Evolutionary conservation across 2,113 vertebrate genomes (phyloP), one percentile per base, ranked within the genome.

Genomic region (Centropristis striata): DNA sequence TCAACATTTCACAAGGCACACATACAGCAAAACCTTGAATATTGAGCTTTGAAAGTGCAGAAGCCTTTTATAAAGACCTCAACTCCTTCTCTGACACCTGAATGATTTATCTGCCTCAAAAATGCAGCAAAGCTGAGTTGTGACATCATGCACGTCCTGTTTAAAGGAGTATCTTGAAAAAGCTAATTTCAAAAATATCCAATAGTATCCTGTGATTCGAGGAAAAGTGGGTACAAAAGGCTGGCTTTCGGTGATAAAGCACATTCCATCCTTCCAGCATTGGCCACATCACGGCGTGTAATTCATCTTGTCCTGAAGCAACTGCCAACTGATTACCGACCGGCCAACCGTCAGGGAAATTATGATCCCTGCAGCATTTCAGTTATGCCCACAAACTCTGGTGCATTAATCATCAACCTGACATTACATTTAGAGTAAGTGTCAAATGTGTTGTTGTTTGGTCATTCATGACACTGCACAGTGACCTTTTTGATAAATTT

Each of bases 301-400:
- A 79, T 51, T 78, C 13, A 71, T 72, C 36, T 37, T 16, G 10
- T 10, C 47, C 37, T 15, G 25, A n/a, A 65, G 23, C 44, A 46
- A 5, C 20, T 72, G 51, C 5, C n/a, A 42, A 37, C 9, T 78
- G 25, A 81, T 66, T 57, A n/a, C 32, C 11, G 7, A 41, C 5
- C 1, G 12, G 47, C 2, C 2, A 15, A 10, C 32, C 1, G 10
- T 18, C 64, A 44, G 4, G 1, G 42, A 55, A 39, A 46, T n/a
- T 4, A 68, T 68, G 49, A 63, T 20, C 23, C 42, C 39, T 50
- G 51, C 20, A 71, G 59, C 16, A 5, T 67, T 74, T 77, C 53
- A 61, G 14, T 47, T 39, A 18, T 49, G 47, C 21, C 8, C 14
- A 18, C 16, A 49, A 28, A 39, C 11, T 1, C n/a, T 1, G 18